Conservation (phyloP, 2,113 vertebrate species). For the Jaculus jaculus region DNA sequence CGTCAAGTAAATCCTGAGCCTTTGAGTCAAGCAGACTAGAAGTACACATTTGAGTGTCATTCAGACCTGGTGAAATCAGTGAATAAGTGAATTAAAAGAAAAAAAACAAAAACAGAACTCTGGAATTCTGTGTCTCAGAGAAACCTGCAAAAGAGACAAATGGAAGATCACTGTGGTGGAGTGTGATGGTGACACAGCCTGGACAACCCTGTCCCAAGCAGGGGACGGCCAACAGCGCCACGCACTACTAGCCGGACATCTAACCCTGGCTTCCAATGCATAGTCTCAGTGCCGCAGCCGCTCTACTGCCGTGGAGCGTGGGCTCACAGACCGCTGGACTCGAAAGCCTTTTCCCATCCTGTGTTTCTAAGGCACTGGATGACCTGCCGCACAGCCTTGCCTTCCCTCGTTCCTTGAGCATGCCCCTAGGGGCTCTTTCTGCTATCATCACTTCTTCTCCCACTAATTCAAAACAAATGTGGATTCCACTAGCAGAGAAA, state of each 20-base stretch:
- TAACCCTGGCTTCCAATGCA: background rate
- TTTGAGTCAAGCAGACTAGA: background rate
- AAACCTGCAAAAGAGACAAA: background rate
- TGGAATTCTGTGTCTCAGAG: background rate
- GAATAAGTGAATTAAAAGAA: background rate
- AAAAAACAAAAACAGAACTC: background rate
- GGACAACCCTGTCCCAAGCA: background rate
- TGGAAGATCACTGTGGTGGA: background rate
- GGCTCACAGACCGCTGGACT: background rate
- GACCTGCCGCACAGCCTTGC: background rate
- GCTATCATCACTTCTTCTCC: background rate
- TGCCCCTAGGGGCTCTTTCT: background rate
- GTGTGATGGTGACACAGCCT: background rate
- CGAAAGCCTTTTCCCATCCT: background rate
- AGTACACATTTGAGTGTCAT: background rate
- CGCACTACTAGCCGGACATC: background rate
- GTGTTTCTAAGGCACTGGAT: background rate
- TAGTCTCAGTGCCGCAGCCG: background rate
- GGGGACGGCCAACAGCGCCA: background rate
- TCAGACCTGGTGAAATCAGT: background rate
- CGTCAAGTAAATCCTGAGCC: background rate
- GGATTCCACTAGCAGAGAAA: background rate
- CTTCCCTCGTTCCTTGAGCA: background rate
- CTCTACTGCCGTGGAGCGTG: background rate
- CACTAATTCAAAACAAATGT: constrained; percentile 40